phyloP scores from a whole-genome alignment of 2,113 vertebrate species.

The Zosterops borbonicus region DNA sequence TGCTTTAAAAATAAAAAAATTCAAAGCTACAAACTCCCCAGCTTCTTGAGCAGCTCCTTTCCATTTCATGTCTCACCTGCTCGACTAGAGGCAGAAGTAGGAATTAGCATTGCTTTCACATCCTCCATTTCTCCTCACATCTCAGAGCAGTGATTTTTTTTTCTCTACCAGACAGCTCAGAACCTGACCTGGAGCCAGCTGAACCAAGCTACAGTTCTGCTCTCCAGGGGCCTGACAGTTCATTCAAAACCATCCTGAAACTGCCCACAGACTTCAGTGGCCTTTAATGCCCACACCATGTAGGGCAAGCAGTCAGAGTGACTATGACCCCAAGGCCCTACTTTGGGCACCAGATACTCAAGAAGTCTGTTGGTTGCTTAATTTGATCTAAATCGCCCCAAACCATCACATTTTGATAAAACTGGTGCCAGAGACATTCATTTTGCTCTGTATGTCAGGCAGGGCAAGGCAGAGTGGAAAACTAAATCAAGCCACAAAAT shows the following conservation, averaged over 20 bases:
- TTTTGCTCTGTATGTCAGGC: background rate
- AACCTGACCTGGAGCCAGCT: background rate
- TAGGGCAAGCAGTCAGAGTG: background rate
- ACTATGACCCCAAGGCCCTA: background rate
- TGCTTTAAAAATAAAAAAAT: background rate
- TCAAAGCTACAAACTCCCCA: background rate
- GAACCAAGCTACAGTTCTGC: background rate
- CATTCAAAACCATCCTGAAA: background rate
- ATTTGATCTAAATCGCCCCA: background rate
- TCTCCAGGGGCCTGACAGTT: background rate
- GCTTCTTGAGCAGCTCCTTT: background rate
- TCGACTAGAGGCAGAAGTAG: conserved; percentile 32
- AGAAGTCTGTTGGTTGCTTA: background rate
- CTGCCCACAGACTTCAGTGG: background rate
- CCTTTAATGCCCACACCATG: background rate
- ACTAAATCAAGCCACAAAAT: background rate
- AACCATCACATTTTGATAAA: background rate
- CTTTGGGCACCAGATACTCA: background rate
- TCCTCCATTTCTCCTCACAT: background rate
- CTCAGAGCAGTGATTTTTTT: background rate
- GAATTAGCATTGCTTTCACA: conserved; percentile 36
- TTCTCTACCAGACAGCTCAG: background rate
- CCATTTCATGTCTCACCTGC: background rate
- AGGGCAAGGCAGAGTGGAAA: background rate
- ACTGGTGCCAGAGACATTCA: background rate